Percentiles rank a stretch among this genome's conserved stretches.
Evolutionary conservation across 2,888 invertebrate genomes (phyloP).

Genomic region (Allygus modestus): DNA sequence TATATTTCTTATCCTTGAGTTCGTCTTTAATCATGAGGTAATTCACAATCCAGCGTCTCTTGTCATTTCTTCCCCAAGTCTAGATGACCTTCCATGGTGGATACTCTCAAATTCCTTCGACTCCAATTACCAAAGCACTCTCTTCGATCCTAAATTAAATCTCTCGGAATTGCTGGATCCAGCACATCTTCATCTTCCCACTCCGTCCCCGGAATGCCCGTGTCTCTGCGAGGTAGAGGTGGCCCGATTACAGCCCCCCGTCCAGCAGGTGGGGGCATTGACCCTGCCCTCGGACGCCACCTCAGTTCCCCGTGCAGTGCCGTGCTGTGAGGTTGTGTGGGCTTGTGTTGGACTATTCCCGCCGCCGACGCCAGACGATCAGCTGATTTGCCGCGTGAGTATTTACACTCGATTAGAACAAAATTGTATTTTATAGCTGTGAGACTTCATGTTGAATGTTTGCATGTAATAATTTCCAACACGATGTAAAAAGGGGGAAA

Average conservation of each 20-base stretch:
- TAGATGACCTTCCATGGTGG: no score
- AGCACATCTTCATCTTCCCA: not conserved
- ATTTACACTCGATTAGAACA: not conserved
- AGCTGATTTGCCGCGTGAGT: conserved; percentile 33
- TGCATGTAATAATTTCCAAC: no score
- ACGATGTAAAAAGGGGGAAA: no score
- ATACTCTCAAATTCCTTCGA: no score
- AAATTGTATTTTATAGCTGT: not conserved
- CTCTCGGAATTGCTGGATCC: no score
- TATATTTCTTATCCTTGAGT: no score
- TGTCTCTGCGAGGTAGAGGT: not conserved
- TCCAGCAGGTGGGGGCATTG: conserved; percentile 32
- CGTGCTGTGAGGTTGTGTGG: conserved; percentile 2
- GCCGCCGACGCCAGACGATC: not conserved
- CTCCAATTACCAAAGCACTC: no score
- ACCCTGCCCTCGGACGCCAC: conserved; percentile 8
- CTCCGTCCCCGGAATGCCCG: not conserved
- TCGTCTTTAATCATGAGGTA: no score
- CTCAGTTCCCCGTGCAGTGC: conserved; percentile 12
- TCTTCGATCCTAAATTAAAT: no score
- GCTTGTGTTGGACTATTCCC: not conserved
- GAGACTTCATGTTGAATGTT: not conserved
- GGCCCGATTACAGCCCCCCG: no score
- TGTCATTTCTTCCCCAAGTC: no score
- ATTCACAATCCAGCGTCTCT: no score